Evolutionary conservation across 2,888 invertebrate genomes (phyloP).

Genomic region (Pheosia gnoma): DNA sequence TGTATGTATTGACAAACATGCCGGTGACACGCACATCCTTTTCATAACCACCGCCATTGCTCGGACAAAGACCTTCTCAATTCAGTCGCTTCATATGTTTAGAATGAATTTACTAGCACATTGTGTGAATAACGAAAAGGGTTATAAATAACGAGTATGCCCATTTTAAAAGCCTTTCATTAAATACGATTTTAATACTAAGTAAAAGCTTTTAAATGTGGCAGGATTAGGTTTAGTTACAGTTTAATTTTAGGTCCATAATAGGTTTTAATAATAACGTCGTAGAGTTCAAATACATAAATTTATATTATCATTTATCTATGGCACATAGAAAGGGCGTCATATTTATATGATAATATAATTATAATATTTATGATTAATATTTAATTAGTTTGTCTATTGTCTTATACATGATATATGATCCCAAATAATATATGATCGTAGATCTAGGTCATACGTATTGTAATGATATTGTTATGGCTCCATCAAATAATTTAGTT

Average conservation of each 20-base stretch:
- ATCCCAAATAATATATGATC: too few relatives aligned
- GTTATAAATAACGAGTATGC: neutral
- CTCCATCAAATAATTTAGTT: neutral
- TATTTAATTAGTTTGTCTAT: too few relatives aligned
- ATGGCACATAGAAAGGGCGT: too few relatives aligned
- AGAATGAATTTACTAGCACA: conserved; percentile 23
- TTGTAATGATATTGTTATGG: too few relatives aligned
- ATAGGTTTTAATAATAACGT: too few relatives aligned
- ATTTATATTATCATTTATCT: too few relatives aligned
- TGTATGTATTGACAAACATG: conserved; percentile 47
- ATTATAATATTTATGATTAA: too few relatives aligned
- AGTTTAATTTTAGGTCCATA: too few relatives aligned
- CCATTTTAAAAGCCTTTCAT: neutral
- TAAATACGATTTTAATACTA: neutral
- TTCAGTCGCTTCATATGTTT: conserved; percentile 38
- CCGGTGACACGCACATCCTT: conserved; percentile 60
- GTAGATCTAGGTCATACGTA: too few relatives aligned
- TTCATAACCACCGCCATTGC: conserved; percentile 42
- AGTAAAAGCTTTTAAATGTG: neutral
- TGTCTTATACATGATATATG: too few relatives aligned
- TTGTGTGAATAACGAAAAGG: neutral
- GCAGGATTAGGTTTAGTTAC: neutral
- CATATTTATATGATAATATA: too few relatives aligned
- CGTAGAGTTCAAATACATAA: too few relatives aligned
- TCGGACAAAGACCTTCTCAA: conserved; percentile 41